Evolutionary conservation across 2,888 invertebrate genomes (phyloP).

Genomic region (Choreutis nemorana): DNA sequence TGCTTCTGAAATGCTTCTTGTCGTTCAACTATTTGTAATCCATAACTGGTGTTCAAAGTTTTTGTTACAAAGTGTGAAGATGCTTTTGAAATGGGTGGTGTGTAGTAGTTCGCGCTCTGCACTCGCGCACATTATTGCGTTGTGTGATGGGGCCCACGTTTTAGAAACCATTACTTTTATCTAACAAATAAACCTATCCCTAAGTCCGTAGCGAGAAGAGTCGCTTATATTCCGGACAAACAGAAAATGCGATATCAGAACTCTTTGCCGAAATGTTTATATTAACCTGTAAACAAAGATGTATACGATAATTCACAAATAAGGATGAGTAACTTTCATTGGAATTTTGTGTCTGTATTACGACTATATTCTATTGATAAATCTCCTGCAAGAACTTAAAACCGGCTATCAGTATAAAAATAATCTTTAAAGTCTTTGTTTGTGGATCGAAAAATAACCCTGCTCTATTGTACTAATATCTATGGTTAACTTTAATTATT

Average conservation of each 20-base stretch:
- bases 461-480: constrained; percentile 65
- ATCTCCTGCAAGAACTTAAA: constrained; percentile 55
- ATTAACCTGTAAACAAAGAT: constrained; percentile 46
- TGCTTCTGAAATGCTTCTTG: no score
- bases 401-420: constrained; percentile 65
- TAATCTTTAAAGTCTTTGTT: constrained; percentile 56
- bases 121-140: constrained; percentile 19
- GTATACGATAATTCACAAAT: constrained; percentile 43
- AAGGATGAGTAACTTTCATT: constrained; percentile 46
- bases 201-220: constrained; percentile 31
- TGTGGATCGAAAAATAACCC: constrained; percentile 67
- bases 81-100: no score
- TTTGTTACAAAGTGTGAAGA: no score
- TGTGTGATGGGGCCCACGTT: constrained; percentile 31
- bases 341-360: constrained; percentile 44
- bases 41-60: no score
- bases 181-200: constrained; percentile 62
- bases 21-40: no score
- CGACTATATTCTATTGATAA: constrained; percentile 47
- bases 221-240: constrained; percentile 35
- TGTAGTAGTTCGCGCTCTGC: constrained; percentile 24
- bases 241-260: constrained; percentile 47
- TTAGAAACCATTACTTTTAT: constrained; percentile 50
- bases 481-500: constrained; percentile 64
- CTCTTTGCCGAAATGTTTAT: constrained; percentile 52